Conservation (phyloP, 2,113 vertebrate genomes). For the Heterotis niloticus region DNA sequence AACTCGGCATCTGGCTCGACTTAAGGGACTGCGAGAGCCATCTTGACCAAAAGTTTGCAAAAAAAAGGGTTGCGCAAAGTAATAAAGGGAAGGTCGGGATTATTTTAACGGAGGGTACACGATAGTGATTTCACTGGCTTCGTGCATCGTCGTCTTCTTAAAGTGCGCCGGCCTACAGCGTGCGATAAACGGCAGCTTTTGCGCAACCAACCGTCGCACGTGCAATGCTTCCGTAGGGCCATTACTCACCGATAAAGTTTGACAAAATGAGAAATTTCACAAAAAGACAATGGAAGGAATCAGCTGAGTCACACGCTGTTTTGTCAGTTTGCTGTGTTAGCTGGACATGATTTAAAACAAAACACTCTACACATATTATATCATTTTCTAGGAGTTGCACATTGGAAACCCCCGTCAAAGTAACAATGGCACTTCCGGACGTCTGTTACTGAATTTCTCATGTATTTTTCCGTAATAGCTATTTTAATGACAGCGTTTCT, state of each 20-base stretch:
- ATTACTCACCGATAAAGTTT: not conserved
- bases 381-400: not conserved
- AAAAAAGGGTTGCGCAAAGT: not conserved
- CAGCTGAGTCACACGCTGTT: not conserved
- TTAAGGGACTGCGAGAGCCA: not conserved
- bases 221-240: too few relatives aligned
- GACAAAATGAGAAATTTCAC: not conserved
- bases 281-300: not conserved
- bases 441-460: not conserved
- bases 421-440: not conserved
- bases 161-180: not conserved
- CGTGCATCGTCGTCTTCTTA: not conserved
- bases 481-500: not conserved
- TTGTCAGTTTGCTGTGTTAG: not conserved
- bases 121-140: not conserved
- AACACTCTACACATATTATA: not conserved
- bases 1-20: not conserved
- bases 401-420: not conserved
- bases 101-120: conserved; percentile 5
- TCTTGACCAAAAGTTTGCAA: not conserved
- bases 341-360: not conserved
- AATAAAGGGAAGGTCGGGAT: conserved; percentile 13
- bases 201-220: too few relatives aligned
- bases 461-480: not conserved
- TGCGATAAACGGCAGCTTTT: too few relatives aligned